These are phyloP conservation scores for Dromiciops gliroides DNA, from an alignment of 2,113 vertebrate genomes.

Conservation along the genomic window DNA sequence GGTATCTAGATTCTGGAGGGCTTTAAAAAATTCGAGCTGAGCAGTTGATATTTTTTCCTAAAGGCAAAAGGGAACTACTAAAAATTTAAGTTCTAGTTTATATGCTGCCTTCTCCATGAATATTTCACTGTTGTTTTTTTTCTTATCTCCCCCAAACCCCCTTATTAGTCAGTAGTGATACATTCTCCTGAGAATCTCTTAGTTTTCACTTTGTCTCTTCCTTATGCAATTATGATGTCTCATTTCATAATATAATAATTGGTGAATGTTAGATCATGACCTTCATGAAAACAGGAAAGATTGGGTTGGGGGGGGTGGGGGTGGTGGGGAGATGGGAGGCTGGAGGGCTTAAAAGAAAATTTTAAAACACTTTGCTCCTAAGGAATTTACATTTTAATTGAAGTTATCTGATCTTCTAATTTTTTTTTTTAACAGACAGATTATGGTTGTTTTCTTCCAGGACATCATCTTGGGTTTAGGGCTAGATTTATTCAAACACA, in stretches of 20 bases:
- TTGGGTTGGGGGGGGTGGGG: not conserved
- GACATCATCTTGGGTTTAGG: not conserved
- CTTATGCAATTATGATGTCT: not conserved
- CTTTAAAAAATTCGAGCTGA: not conserved
- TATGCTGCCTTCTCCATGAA: not conserved
- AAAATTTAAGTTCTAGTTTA: not conserved
- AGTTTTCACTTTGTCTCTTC: not conserved
- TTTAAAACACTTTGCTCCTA: not conserved
- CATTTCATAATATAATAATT: not conserved
- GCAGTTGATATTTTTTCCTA: not conserved
- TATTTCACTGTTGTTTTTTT: not conserved
- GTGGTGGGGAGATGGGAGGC: not conserved
- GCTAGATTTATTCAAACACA: not conserved
- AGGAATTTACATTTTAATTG: not conserved
- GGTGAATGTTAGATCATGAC: not conserved
- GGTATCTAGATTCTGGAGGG: not conserved
- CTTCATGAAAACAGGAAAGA: not conserved
- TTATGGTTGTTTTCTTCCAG: not conserved
- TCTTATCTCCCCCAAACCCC: not conserved
- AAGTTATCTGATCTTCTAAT: not conserved
- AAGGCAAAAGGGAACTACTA: not conserved
- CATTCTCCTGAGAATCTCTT: not conserved
- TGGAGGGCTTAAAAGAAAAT: not conserved
- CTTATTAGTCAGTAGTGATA: not conserved
- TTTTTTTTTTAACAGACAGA: not conserved